Evolutionary conservation across 2,797 vertebrate genomes (phyloP).

Genomic region (Protonibea diacanthus): DNA sequence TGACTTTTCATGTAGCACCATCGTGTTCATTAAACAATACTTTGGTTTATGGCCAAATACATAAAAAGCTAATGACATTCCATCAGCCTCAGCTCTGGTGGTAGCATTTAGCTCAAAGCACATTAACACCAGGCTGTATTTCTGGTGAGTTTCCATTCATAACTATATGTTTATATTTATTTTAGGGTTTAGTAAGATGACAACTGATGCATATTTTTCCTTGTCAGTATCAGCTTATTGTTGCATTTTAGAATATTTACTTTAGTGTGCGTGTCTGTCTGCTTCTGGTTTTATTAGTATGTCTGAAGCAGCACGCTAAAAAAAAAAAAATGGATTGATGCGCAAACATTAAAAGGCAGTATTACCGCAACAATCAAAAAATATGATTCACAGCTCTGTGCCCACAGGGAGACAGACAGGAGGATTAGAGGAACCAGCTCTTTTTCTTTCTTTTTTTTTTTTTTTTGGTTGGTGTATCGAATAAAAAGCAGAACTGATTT

Average conservation of each 20-base stretch:
- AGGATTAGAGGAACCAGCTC: slow-evolving; percentile 51
- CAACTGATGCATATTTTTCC: background rate
- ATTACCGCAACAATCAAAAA: slow-evolving; percentile 53
- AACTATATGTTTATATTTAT: background rate
- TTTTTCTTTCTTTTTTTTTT: slow-evolving; percentile 30
- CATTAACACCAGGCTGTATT: background rate
- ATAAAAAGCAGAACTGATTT: slow-evolving; percentile 44
- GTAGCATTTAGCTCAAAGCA: slow-evolving; percentile 1
- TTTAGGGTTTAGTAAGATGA: background rate
- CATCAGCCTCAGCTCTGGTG: background rate
- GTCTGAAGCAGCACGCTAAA: background rate
- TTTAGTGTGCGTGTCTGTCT: background rate
- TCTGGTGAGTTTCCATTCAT: background rate
- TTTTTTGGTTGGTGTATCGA: slow-evolving; percentile 27
- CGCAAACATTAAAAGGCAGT: slow-evolving; percentile 43
- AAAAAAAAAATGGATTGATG: slow-evolving; percentile 17
- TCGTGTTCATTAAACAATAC: background rate
- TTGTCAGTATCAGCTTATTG: background rate
- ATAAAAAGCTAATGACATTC: background rate
- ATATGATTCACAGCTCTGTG: slow-evolving; percentile 33
- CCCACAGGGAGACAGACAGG: slow-evolving; percentile 41
- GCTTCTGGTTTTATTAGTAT: slow-evolving; percentile 10
- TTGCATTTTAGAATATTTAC: slow-evolving; percentile 11
- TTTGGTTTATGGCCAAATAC: background rate
- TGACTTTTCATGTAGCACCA: background rate